Percentiles rank a stretch among this genome's conserved stretches.
These are phyloP conservation scores for Sphaerophoria rueppellii DNA, from an alignment of 2,888 invertebrate species.

Conservation along the genomic window DNA sequence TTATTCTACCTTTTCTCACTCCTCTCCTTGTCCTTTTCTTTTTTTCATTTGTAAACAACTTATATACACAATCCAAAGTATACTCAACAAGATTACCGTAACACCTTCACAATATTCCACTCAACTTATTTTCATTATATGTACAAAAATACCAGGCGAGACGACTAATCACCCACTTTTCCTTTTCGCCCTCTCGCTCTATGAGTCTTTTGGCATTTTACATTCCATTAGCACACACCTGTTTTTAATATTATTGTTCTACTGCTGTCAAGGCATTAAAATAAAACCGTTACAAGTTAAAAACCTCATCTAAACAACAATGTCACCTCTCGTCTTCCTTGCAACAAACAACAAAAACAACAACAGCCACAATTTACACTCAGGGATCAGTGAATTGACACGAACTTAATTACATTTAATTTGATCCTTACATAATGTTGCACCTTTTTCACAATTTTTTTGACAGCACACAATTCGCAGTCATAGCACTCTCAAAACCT, in stretches of 20 bases:
- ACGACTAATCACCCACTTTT: constrained; percentile 11
- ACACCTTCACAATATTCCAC: constrained; percentile 30
- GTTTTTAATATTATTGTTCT: constrained; percentile 19
- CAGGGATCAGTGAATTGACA: constrained; percentile 68
- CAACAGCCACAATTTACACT: constrained; percentile 60
- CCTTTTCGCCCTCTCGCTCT: neutral
- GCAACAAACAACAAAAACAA: neutral
- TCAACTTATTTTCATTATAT: constrained; percentile 18
- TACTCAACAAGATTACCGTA: constrained; percentile 20
- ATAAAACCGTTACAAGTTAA: constrained; percentile 39
- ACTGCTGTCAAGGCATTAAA: constrained; percentile 3
- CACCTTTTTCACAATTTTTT: neutral
- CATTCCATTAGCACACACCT: constrained; percentile 35
- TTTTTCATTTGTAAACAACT: neutral
- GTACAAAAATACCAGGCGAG: neutral
- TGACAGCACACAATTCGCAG: neutral
- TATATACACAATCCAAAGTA: neutral
- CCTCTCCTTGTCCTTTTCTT: neutral
- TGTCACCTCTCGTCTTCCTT: constrained; percentile 38
- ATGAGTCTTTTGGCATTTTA: neutral
- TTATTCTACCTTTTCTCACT: constrained; percentile 11
- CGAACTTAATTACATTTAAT: constrained; percentile 72
- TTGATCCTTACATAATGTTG: constrained; percentile 58
- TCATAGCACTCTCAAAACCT: too few species aligned
- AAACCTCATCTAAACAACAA: constrained; percentile 57